Evolutionary conservation across 2,888 invertebrate species (phyloP), one percentile per base, ranked within the genome.

Genomic region (Drosophila barbarae): DNA sequence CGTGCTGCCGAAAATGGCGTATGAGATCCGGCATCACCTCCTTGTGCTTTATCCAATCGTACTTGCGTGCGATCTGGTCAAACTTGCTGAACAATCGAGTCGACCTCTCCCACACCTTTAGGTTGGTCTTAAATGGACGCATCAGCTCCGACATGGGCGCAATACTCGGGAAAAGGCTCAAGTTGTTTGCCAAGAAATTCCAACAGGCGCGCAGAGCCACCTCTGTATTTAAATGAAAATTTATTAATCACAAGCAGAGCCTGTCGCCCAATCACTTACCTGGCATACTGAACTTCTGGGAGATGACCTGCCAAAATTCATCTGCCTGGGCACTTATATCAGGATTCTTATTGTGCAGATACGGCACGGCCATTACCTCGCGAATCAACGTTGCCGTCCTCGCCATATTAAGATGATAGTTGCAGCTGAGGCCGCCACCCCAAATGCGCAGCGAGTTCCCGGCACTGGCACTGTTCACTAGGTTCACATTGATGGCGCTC

Each of bases 121-220:
- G 4, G 2, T 30, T 47, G 6, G 56, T 53, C 18, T 73, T 77
- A 2, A 77, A 71, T 0, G 85, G 84, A 28, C 65, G 73, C 84
- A 87, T 86, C 9, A 87, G 57, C 1, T 85, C 76, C 9, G 67
- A 51, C 64, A 86, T 66, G 2, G 86, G 81, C 2, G 82, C 82
- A 26, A 87, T 86, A 32, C 69, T 51, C 0, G 86, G 77, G 12
- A 87, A 85, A 38, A 79, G 38, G 13, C 54, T 59, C 3, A 87
- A 77, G 39, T 87, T 84, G 3, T 72, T 63, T 0, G 69, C 34
- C 30, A 87, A 58, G 38, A 77, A 86, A 21, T 68, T 56, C 87
- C 87, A 87, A 26, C 72, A 66, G 4, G 75, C 77, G 5, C 76
- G 77, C 60, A 82, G 75, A 7, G 77, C 65, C 10, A 63, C 38